Conservation (phyloP, 1,140 invertebrate genomes). For the Heliconius hewitsoni region DNA sequence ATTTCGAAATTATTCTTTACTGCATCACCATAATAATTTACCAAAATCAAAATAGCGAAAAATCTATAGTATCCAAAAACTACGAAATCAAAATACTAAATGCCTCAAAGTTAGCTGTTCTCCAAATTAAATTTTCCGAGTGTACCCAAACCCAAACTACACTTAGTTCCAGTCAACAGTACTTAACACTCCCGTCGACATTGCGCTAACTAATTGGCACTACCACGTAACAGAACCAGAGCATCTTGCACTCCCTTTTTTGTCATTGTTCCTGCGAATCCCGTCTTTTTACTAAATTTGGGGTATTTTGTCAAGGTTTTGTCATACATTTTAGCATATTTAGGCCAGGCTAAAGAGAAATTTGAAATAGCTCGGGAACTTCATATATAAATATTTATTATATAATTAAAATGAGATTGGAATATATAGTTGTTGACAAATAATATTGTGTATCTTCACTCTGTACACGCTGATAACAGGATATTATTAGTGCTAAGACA, state of each 20-base stretch:
- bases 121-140: background rate
- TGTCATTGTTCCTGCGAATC: background rate
- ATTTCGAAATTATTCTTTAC: too few species aligned
- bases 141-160: background rate
- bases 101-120: background rate
- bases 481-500: too few species aligned
- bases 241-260: background rate
- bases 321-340: too few species aligned
- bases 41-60: too few species aligned
- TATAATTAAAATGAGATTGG: too few species aligned
- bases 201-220: slow-evolving; percentile 18
- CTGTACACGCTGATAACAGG: too few species aligned
- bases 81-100: background rate
- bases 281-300: background rate
- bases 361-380: too few species aligned
- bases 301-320: background rate
- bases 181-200: slow-evolving; percentile 2
- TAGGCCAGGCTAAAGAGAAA: too few species aligned
- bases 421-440: too few species aligned
- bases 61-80: background rate
- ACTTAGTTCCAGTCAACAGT: slow-evolving; percentile 8
- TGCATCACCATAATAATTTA: too few species aligned
- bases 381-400: too few species aligned
- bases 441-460: too few species aligned
- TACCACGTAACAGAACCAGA: background rate